A percentile compares a stretch with the other conserved stretches of the same genome.
Conservation (phyloP, 2,113 vertebrate species). For the Erinaceus europaeus region DNA sequence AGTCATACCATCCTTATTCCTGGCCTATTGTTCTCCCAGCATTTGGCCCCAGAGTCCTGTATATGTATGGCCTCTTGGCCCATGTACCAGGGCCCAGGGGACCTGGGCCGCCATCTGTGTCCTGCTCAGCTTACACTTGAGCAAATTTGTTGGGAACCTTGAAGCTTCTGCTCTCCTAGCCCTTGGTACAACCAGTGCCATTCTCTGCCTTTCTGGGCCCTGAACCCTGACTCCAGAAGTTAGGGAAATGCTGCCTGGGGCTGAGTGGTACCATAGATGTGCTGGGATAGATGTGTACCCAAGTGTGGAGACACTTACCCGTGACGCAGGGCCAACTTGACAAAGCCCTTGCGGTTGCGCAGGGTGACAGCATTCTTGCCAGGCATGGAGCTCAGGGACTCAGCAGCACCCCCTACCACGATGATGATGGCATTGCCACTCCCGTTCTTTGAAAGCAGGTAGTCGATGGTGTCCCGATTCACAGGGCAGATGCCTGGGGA, state of each 20-base stretch:
- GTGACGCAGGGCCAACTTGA: conserved; percentile 90
- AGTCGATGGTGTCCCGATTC: conserved; percentile 94
- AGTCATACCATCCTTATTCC: not conserved
- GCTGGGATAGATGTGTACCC: rapidly evolving
- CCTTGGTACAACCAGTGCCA: not conserved
- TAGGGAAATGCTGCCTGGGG: not conserved
- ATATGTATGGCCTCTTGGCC: not conserved
- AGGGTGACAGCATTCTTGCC: conserved; percentile 91
- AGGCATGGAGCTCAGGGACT: conserved; percentile 91
- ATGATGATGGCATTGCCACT: conserved; percentile 95
- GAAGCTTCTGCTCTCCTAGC: not conserved
- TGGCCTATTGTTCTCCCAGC: not conserved
- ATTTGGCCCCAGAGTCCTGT: not conserved
- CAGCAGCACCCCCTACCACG: conserved; percentile 93
- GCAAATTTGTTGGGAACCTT: not conserved
- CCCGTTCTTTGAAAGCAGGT: conserved; percentile 91
- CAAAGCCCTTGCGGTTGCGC: conserved; percentile 94
- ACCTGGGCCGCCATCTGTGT: not conserved
- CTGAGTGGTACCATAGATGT: rapidly evolving
- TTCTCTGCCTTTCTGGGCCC: not conserved
- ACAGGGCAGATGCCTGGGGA: conserved; percentile 95
- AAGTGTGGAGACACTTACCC: conserved; percentile 83
- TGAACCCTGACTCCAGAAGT: not conserved
- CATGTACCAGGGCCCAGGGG: not conserved
- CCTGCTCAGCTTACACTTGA: not conserved